Evolutionary conservation across 2,888 invertebrate species (phyloP).

Genomic region (Operophtera brumata): DNA sequence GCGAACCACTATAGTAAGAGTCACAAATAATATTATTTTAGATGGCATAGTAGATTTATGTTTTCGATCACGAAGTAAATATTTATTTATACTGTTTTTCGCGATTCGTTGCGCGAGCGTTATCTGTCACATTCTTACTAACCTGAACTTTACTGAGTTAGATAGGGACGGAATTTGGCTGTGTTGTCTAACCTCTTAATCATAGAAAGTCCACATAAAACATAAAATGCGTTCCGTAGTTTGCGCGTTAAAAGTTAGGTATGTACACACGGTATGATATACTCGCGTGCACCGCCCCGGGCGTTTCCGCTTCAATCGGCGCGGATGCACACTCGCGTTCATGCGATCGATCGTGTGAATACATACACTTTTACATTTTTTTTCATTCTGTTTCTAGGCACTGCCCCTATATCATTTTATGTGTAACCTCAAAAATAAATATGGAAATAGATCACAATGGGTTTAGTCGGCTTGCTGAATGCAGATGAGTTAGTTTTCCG

Average conservation of each 20-base stretch:
- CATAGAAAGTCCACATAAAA: conserved; percentile 9
- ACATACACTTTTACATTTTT: conserved; percentile 63
- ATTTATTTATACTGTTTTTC: too few relatives aligned
- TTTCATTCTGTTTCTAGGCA: conserved; percentile 38
- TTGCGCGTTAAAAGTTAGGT: conserved; percentile 43
- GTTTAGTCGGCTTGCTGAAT: background rate
- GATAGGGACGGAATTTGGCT: too few relatives aligned
- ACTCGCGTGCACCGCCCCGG: conserved; percentile 67
- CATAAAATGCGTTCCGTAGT: conserved; percentile 7
- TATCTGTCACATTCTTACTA: too few relatives aligned
- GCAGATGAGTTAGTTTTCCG: background rate
- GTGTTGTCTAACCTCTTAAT: too few relatives aligned
- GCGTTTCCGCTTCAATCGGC: conserved; percentile 70
- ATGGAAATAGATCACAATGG: conserved; percentile 27
- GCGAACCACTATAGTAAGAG: too few relatives aligned
- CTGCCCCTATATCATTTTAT: background rate
- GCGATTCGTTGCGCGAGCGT: too few relatives aligned
- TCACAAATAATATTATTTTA: too few relatives aligned
- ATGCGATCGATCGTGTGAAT: conserved; percentile 66
- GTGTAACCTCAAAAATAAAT: conserved; percentile 9
- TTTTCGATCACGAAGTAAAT: too few relatives aligned
- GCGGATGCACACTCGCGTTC: conserved; percentile 61
- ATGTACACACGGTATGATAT: conserved; percentile 63
- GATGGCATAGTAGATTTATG: too few relatives aligned
- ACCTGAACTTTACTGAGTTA: too few relatives aligned